Evolutionary conservation across 2,888 invertebrate species (phyloP).

Genomic region (Erynnis tages): DNA sequence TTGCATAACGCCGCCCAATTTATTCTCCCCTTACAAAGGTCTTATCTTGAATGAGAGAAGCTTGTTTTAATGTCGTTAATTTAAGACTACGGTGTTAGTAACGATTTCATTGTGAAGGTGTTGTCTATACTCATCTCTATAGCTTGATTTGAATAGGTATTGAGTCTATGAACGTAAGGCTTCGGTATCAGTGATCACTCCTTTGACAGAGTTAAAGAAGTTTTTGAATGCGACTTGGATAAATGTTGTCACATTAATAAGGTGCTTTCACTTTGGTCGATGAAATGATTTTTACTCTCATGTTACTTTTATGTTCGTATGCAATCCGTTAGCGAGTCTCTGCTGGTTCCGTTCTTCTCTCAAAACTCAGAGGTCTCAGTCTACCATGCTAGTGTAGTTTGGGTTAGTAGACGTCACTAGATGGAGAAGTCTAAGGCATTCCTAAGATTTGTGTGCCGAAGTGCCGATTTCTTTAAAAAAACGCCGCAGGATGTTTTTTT

Average conservation of each 20-base stretch:
- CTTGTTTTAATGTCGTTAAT: constrained; percentile 74
- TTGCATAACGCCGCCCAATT: constrained; percentile 61
- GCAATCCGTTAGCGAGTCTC: too few relatives aligned
- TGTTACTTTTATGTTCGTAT: too few relatives aligned
- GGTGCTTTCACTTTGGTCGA: constrained; percentile 11
- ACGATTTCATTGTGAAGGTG: constrained; percentile 63
- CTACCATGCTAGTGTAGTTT: too few relatives aligned
- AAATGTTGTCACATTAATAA: constrained; percentile 5
- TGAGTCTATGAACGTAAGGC: constrained; percentile 4
- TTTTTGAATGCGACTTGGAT: constrained; percentile 11
- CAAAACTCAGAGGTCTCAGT: too few relatives aligned
- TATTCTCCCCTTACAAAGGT: constrained; percentile 62
- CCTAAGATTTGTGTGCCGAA: too few relatives aligned
- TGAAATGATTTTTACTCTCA: too few relatives aligned
- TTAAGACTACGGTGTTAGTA: constrained; percentile 58
- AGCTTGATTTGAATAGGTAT: constrained; percentile 25
- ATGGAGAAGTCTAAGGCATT: too few relatives aligned
- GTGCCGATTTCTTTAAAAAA: too few relatives aligned
- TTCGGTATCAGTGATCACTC: constrained; percentile 12
- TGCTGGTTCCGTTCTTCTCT: too few relatives aligned
- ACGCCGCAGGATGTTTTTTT: too few relatives aligned
- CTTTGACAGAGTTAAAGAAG: constrained; percentile 9
- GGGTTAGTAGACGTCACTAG: too few relatives aligned
- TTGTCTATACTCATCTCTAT: constrained; percentile 27
- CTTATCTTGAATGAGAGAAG: constrained; percentile 72